phyloP scores from a whole-genome alignment of 2,888 invertebrate species.

The Bursaphelenchus okinawaensis region DNA sequence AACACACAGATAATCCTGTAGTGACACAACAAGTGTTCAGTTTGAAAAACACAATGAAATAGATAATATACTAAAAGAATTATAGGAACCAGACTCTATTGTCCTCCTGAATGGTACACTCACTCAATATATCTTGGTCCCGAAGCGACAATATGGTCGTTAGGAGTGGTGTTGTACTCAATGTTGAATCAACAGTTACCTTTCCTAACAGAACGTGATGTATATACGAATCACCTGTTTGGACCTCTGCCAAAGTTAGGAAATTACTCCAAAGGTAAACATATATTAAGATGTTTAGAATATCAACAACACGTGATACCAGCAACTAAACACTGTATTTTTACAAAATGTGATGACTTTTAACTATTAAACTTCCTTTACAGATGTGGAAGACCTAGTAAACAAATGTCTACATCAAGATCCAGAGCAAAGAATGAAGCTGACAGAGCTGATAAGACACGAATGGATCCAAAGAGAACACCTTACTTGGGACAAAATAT shows the following conservation, averaged over 20 bases:
- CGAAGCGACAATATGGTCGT: slow-evolving; percentile 55
- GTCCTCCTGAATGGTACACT: slow-evolving; percentile 55
- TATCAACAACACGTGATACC: too few relatives aligned
- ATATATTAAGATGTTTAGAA: background rate
- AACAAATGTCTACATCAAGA: background rate
- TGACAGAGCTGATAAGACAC: background rate
- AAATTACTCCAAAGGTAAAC: slow-evolving; percentile 35
- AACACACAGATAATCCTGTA: too few relatives aligned
- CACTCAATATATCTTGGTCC: slow-evolving; percentile 51
- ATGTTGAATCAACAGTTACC: slow-evolving; percentile 52
- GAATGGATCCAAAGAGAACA: background rate
- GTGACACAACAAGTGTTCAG: too few relatives aligned
- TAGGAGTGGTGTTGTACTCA: slow-evolving; percentile 53
- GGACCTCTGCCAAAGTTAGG: slow-evolving; percentile 53
- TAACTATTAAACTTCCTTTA: too few relatives aligned
- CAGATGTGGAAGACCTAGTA: background rate
- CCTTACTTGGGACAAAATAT: background rate
- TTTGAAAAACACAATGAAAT: too few relatives aligned
- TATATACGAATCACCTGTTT: slow-evolving; percentile 53
- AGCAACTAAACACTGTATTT: too few relatives aligned
- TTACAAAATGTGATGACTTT: too few relatives aligned
- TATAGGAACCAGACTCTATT: slow-evolving; percentile 27
- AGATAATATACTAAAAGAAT: background rate
- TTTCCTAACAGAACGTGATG: slow-evolving; percentile 54
- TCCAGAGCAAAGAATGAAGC: background rate